Evolutionary conservation across 1,140 invertebrate genomes (phyloP).

Genomic region (Drosophila bocki): DNA sequence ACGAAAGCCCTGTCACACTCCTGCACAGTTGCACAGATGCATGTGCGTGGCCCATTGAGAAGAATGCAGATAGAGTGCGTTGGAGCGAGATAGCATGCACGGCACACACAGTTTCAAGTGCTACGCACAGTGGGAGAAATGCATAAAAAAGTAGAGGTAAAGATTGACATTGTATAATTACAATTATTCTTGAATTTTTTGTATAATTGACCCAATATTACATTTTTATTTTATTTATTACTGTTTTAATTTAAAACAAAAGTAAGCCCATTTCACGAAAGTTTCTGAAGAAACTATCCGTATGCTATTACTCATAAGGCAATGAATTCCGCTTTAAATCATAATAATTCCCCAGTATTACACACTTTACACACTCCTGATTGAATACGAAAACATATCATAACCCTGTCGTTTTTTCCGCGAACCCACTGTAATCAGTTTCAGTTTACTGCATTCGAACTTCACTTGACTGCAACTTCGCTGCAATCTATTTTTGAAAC

Average conservation of each 20-base stretch:
- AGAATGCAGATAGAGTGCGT: constrained; percentile 25
- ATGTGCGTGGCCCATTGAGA: constrained; percentile 50
- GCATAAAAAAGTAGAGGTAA: not conserved
- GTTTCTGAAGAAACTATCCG: not conserved
- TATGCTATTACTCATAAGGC: not conserved
- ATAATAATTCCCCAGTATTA: not conserved
- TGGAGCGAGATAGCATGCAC: constrained; percentile 23
- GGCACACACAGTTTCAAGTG: constrained; percentile 43
- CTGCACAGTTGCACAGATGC: constrained; percentile 20
- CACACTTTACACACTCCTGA: not conserved
- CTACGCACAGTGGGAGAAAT: constrained; percentile 21
- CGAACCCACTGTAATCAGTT: constrained; percentile 36
- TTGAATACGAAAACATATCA: not conserved
- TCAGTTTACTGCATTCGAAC: constrained; percentile 34
- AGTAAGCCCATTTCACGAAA: too few species aligned
- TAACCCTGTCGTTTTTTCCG: not conserved
- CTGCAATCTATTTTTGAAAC: constrained; percentile 45
- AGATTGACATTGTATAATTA: not conserved
- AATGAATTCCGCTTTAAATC: not conserved
- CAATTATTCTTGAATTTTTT: not conserved
- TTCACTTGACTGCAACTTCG: constrained; percentile 37
- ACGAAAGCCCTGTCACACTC: constrained; percentile 17
- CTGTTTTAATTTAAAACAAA: not conserved
- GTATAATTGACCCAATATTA: not conserved
- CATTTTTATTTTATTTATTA: not conserved